These are phyloP conservation scores for Drosophila navojoa DNA, from an alignment of 1,140 invertebrate species.

Conservation along the genomic window DNA sequence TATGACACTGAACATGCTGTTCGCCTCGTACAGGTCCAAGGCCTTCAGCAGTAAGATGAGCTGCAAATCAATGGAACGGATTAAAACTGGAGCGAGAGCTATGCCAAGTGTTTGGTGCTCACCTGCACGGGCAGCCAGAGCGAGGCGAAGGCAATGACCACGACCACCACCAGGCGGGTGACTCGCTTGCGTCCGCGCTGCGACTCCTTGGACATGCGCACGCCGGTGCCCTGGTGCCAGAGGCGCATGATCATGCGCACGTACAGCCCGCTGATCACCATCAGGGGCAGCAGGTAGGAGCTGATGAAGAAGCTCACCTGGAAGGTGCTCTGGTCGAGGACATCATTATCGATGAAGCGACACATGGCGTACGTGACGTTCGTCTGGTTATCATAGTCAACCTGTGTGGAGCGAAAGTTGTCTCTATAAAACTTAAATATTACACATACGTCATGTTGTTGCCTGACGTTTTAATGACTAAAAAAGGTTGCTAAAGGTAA, in stretches of 20 bases:
- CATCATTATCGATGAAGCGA: slow-evolving; percentile 43
- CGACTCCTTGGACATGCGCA: slow-evolving; percentile 86
- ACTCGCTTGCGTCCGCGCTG: slow-evolving; percentile 94
- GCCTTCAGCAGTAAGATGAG: slow-evolving; percentile 92
- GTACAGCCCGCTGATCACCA: slow-evolving; percentile 94
- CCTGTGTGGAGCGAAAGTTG: slow-evolving; percentile 27
- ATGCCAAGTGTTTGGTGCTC: slow-evolving; percentile 37
- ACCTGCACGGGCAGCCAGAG: slow-evolving; percentile 98
- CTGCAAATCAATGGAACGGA: slow-evolving; percentile 78
- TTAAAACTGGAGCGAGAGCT: not conserved
- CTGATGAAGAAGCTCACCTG: slow-evolving; percentile 73
- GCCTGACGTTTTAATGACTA: slow-evolving; percentile 58
- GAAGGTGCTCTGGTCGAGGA: slow-evolving; percentile 50
- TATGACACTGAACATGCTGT: slow-evolving; percentile 86
- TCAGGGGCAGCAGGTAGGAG: slow-evolving; percentile 91
- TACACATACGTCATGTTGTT: slow-evolving; percentile 54
- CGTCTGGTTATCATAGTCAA: slow-evolving; percentile 32
- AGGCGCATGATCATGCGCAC: slow-evolving; percentile 94
- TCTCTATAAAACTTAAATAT: slow-evolving; percentile 32
- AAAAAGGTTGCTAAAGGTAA: slow-evolving; percentile 17
- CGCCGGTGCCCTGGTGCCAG: slow-evolving; percentile 92
- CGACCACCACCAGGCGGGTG: slow-evolving; percentile 95
- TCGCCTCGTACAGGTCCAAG: slow-evolving; percentile 87
- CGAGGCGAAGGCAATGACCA: slow-evolving; percentile 96
- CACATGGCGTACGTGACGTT: slow-evolving; percentile 58